Percentiles rank a stretch among this genome's conserved stretches.
Conservation (phyloP, 2,113 vertebrate genomes). For the Synodontis membranacea region DNA sequence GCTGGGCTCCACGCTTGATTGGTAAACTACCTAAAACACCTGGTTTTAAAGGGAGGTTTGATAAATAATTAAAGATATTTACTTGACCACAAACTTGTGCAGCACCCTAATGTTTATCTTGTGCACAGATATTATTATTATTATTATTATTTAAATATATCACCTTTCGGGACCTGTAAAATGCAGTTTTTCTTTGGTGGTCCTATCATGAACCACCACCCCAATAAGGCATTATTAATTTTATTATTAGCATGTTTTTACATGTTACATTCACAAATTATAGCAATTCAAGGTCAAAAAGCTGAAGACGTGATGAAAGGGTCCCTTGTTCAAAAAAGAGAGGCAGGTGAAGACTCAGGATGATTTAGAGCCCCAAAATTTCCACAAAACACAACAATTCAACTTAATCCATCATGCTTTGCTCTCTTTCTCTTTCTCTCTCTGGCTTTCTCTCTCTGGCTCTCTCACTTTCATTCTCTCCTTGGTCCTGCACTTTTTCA, state of each 20-base stretch:
- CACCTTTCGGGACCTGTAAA: too few species aligned
- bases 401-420: neutral
- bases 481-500: constrained; percentile 38
- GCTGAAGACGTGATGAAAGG: neutral
- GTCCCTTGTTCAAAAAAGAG: constrained; percentile 14
- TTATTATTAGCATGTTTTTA: neutral
- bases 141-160: too few species aligned
- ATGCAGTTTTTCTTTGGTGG: neutral
- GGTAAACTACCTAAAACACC: too few species aligned
- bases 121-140: too few species aligned
- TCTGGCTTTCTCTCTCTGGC: constrained; percentile 2
- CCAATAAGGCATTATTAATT: neutral
- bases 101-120: too few species aligned
- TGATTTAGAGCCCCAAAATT: constrained; percentile 41
- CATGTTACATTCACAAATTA: neutral
- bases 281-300: neutral
- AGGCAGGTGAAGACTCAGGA: constrained; percentile 37
- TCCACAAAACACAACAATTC: constrained; percentile 32
- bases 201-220: neutral
- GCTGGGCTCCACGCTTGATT: too few species aligned
- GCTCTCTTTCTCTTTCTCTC: neutral
- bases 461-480: neutral
- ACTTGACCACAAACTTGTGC: too few species aligned
- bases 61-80: too few species aligned
- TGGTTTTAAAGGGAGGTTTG: too few species aligned